These are phyloP conservation scores for Sesia apiformis DNA, from an alignment of 2,888 invertebrate genomes.

Conservation along the genomic window DNA sequence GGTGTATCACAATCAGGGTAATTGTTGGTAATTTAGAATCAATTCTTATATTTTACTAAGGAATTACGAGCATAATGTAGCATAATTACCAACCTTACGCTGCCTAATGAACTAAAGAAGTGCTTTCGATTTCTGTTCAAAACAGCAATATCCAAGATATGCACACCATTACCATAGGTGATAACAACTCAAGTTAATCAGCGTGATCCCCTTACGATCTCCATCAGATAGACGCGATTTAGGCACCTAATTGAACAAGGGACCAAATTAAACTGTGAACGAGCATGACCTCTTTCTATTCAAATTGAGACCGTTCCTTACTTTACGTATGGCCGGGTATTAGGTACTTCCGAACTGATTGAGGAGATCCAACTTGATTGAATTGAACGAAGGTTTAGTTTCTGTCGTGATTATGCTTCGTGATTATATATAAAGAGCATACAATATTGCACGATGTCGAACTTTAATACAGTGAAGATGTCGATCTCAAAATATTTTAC, in stretches of 20 bases:
- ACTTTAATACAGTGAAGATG: too few relatives aligned
- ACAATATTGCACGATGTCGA: too few relatives aligned
- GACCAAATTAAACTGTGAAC: constrained; percentile 60
- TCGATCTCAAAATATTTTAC: too few relatives aligned
- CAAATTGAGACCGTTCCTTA: constrained; percentile 51
- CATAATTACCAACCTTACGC: too few relatives aligned
- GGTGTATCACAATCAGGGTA: too few relatives aligned
- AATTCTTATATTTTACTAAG: too few relatives aligned
- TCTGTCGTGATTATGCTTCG: background rate
- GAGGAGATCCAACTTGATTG: constrained; percentile 40
- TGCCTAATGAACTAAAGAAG: too few relatives aligned
- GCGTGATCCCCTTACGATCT: constrained; percentile 60
- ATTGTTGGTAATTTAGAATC: too few relatives aligned
- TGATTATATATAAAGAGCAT: too few relatives aligned
- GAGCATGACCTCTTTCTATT: constrained; percentile 68
- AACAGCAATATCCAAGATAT: background rate
- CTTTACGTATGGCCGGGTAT: constrained; percentile 33
- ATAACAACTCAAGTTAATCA: constrained; percentile 64
- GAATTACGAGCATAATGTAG: too few relatives aligned
- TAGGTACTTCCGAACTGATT: constrained; percentile 29
- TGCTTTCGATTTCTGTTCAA: too few relatives aligned
- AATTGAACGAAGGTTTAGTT: constrained; percentile 8
- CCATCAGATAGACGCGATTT: constrained; percentile 60
- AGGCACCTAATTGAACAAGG: constrained; percentile 68
- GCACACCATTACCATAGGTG: constrained; percentile 38